Evolutionary conservation across 2,113 vertebrate species (phyloP), one percentile per base, ranked within the genome.

Genomic region (Lophius piscatorius): DNA sequence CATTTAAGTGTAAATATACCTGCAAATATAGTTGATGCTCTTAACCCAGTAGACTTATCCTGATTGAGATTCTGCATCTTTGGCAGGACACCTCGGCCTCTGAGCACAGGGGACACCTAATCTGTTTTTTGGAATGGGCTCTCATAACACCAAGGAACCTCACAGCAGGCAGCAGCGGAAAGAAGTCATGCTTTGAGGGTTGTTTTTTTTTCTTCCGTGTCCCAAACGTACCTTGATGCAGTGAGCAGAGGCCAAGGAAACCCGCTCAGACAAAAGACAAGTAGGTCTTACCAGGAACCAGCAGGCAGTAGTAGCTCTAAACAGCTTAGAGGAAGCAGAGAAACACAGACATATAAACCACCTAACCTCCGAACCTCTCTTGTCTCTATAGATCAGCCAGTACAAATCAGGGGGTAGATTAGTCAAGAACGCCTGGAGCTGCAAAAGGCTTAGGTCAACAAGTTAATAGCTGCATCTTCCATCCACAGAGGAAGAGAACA

Each of bases 331-430:
- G 28, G 40, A 42, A 49, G 20, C 46, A 70, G 39, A 70, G 54
- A 52, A 60, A 47, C 23, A 41, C 14, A 51, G 38, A 36, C 33
- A 52, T 34, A 48, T 44, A 45, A 14, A 51, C 46, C 55, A 49
- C 54, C 70, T 40, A 34, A 38, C 49, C 49, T 63, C 55, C 11
- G 14, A 55, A 49, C 54, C 41, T 10, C 50, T 62, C 14, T 33
- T 2, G 31, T 23, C 35, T 59, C 47, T 36, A 1, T 1, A 54
- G 63, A 42, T 61, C 23, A 68, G 49, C 63, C 46, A 38, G 12
- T 50, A 10, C 18, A 3, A 63, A 57, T 55, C 68, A 63, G 63
- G 55, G 68, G 58, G 68, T 42, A 73, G 72, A 73, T 76, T 70
- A 76, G 46, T 55, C 31, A 14, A 42, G 67, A 72, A 57, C 64